Evolutionary conservation across 2,888 invertebrate species (phyloP), one percentile per base, ranked within the genome.

Genomic region (Agrilus biguttatus): DNA sequence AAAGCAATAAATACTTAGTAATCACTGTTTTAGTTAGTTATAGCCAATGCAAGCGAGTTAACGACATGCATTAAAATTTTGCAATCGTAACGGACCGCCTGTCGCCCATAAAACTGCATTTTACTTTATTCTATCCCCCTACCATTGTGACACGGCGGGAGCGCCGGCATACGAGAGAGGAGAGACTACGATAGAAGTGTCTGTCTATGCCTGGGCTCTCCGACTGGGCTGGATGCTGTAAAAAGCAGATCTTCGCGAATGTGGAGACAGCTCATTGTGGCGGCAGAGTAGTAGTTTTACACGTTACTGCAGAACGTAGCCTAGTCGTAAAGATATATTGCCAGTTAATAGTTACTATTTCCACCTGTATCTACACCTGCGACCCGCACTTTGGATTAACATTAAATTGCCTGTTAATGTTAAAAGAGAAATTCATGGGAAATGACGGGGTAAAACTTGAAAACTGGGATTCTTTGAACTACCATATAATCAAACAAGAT

Each of bases 51-150:
- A 49, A 51, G 51, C 51, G 52, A 54, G 52, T 57, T 58, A 58
- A 60, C 58, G 58, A 57, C 57, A 45, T 47, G 51, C 56, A 56
- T 60, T 60, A 60, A 60, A 59, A 59, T 59, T 59, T 58, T 51
- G 56, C 57, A 55, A 56, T 58, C 55, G 56, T 55, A 55, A 56
- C 58, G 50, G 53, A 51, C 52, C 54, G 48, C 48, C 53, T 28
- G 28, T 28, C 28, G 54, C 53, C 54, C 57, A 49, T 57, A 57
- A 57, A 57, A 55, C 51, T 51, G 51, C 51, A 51, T 56, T 54
- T 48, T 51, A 52, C 51, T 51, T 54, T 55, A 55, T 53, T 56
- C 49, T 51, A 48, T 48, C 28, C 49, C 44, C 47, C 46, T 53
- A 52, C 44, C 43, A 47, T 51, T 47, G 47, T 47, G 43, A 48